phyloP scores from a whole-genome alignment of 2,113 vertebrate species.

The Nothocercus nigrocapillus region DNA sequence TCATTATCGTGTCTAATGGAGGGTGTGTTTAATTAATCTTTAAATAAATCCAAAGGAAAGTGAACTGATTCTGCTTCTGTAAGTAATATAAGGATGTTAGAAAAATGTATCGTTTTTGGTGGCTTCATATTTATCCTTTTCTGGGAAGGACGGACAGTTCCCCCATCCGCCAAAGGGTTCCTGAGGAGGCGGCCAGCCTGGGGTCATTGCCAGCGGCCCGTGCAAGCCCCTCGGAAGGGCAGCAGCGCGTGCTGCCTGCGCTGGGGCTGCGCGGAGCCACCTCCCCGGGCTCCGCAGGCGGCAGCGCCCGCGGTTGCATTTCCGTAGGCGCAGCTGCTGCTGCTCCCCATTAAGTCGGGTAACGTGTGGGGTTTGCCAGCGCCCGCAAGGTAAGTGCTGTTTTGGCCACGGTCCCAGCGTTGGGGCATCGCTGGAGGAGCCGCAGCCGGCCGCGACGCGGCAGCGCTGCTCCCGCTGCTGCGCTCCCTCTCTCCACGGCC shows the following conservation, averaged over 20 bases:
- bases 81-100: not conserved
- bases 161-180: not conserved
- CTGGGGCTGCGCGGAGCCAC: fast-evolving
- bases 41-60: constrained; percentile 8
- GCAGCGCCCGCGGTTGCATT: not conserved
- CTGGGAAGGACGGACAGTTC: not conserved
- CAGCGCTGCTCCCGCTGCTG: not conserved
- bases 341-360: not conserved
- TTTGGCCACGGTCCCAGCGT: constrained; percentile 39
- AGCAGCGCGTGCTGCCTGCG: not conserved
- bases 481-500: not conserved
- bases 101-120: not conserved
- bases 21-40: not conserved
- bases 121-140: not conserved
- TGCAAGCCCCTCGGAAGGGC: not conserved
- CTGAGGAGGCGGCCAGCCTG: not conserved
- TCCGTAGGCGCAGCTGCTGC: not conserved
- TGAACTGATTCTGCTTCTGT: not conserved
- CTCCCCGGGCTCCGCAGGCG: not conserved
- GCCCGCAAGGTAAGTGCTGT: constrained; percentile 45
- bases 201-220: not conserved
- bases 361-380: constrained; percentile 3
- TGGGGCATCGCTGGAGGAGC: not conserved
- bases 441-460: not conserved
- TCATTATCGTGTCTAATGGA: not conserved